Evolutionary conservation across 1,140 invertebrate genomes (phyloP), one percentile per base, ranked within the genome.

Genomic region (Drosophila sulfurigaster): DNA sequence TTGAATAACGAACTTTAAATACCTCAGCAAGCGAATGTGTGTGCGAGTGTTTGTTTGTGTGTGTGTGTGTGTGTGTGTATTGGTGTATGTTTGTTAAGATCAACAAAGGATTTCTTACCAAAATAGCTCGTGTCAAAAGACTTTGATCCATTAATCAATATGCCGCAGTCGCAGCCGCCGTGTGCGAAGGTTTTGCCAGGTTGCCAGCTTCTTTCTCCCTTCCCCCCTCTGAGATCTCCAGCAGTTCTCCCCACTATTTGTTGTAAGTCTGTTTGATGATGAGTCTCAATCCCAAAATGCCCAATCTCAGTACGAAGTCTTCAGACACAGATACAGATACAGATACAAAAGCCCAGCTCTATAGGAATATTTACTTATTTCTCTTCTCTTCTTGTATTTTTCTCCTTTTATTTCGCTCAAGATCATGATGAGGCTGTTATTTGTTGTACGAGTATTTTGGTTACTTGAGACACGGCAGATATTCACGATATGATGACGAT

Each of bases 141-240:
- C 91, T 91, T 92, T 92, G 91, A 92, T 92, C 91, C 91, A 92
- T 92, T 92, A 92, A 92, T 92, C 91, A 92, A 92, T 89, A 91
- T 83, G 87, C 79, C 86, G 86, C 85, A 65, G 77, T 63, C 85
- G 73, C 67, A 62, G 77, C 69, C 85, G 73, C 70, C 63, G 71
- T 69, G 64, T 73, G 69, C 81, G 68, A 82, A 87, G 82, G 82
- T 87, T 88, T 87, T 71, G 71, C 71, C 71, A 73, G 64, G n/a
- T 67, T 67, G 32, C 63, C 54, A 32, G 30, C 5, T 13, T 45
- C 35, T 20, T 20, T 20, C 20, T 25, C n/a, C 38, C 20, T 11
- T 41, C n/a, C 25, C 15, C 1, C 5, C 20, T 5, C 48, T 41
- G 35, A 32, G 13, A 32, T 51, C 28, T 20, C 7, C 35, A 10